These are phyloP conservation scores for Drosophila tsacasi DNA, from an alignment of 1,140 invertebrate genomes.

Conservation along the genomic window DNA sequence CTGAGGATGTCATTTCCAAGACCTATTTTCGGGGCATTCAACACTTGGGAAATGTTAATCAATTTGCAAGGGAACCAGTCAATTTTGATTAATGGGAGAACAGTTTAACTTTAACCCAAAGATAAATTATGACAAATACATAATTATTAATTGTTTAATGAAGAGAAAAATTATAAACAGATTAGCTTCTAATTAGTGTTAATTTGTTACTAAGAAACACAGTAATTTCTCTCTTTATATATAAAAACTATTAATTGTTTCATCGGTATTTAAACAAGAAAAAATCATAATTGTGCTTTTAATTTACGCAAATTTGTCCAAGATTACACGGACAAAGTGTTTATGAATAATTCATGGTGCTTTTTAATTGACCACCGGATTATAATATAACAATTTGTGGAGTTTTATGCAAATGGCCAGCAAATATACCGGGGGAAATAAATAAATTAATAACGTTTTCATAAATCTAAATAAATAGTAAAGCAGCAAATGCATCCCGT, in stretches of 20 bases:
- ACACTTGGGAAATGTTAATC: slow-evolving; percentile 38
- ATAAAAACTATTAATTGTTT: neutral
- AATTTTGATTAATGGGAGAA: slow-evolving; percentile 12
- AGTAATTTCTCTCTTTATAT: neutral
- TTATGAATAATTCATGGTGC: slow-evolving; percentile 28
- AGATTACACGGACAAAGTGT: slow-evolving; percentile 8
- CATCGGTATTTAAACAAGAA: neutral
- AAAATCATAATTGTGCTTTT: neutral
- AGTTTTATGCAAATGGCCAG: slow-evolving; percentile 5
- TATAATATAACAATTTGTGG: slow-evolving; percentile 17
- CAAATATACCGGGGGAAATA: slow-evolving; percentile 7
- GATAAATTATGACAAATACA: neutral
- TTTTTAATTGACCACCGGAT: slow-evolving; percentile 33
- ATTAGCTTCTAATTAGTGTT: neutral
- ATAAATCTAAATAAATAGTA: slow-evolving; percentile 22
- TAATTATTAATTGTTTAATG: neutral
- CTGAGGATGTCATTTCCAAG: slow-evolving; percentile 15
- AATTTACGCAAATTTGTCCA: slow-evolving; percentile 12
- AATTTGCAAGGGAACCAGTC: slow-evolving; percentile 2
- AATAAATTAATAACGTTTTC: slow-evolving; percentile 15
- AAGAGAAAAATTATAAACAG: neutral
- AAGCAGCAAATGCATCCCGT: neutral
- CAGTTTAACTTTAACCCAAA: neutral
- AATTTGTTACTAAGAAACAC: neutral
- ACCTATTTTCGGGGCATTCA: slow-evolving; percentile 21